Base-by-base conservation (phyloP, 2,113 vertebrate genomes). In the Butorides virescens region DNA sequence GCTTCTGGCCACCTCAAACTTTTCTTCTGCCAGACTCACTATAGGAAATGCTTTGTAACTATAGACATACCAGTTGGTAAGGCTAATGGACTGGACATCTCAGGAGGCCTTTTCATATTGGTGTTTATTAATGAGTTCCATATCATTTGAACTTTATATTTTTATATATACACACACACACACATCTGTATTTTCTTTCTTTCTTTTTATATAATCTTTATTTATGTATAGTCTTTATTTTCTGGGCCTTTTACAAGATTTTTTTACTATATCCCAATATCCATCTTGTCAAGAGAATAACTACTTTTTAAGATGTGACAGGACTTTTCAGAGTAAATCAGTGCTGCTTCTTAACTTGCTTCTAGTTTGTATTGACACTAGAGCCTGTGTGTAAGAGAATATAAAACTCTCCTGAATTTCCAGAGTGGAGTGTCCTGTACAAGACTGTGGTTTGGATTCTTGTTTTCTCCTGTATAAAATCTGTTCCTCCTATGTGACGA, bases 401-500 rank as follows among this genome's bases (percentile, higher is more conserved):
- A 26, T 44, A 81, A 26, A 71, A 61, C 29, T 50, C 29, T 68
- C 8, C 29, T n/a, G 27, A 55, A 55, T 34, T 76, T 89, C 27
- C 63, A 27, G 34, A 29, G 27, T 36, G 39, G 42, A 62, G 52
- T 71, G 22, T 50, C 32, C 66, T 61, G 32, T 77, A 36, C 59
- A 66, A 72, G 20, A 36, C 46, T 18, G 16, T 56, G 32, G 4
- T 59, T 29, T 47, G 26, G 76, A 42, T 47, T 66, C 37, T 32
- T 29, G 15, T 59, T 70, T 71, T 76, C 25, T 29, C 30, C 12
- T 12, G 5, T 30, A 34, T 44, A 44, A 49, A 34, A 12, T 47
- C 32, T 26, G 16, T 0, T 8, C n/a, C 63, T 52, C 0, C 0
- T 76, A 21, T 8, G 29, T 29, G 36, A 32, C 0, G 7, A 70